Percentiles rank a stretch among this genome's conserved stretches.
Conservation (phyloP, 2,113 vertebrate species). For the Ovibos moschatus region DNA sequence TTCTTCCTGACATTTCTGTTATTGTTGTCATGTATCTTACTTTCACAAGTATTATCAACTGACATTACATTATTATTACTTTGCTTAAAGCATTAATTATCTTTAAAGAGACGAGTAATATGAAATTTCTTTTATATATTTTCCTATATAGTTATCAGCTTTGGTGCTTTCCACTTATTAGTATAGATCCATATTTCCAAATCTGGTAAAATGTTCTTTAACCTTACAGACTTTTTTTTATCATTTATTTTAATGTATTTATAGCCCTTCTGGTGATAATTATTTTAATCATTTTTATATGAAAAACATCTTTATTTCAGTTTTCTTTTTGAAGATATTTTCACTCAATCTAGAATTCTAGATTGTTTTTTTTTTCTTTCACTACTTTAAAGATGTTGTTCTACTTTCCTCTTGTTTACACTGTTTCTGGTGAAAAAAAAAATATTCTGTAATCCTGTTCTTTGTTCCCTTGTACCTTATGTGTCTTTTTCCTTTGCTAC, state of each 20-base stretch:
- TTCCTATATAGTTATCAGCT: neutral
- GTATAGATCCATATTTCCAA: neutral
- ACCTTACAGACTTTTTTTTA: neutral
- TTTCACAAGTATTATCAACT: neutral
- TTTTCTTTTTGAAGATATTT: neutral
- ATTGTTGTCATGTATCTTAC: neutral
- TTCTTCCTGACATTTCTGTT: neutral
- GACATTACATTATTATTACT: neutral
- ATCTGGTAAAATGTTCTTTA: neutral
- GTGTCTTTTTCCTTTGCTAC: neutral
- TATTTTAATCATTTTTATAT: neutral
- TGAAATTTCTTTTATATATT: neutral
- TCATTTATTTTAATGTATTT: neutral
- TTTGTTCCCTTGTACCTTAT: neutral
- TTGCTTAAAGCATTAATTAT: neutral
- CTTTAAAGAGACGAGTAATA: neutral
- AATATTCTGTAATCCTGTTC: neutral
- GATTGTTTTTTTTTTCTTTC: neutral
- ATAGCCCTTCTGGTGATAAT: neutral
- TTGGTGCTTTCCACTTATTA: neutral
- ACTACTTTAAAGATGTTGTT: neutral
- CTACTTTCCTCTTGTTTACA: neutral
- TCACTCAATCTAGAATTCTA: neutral
- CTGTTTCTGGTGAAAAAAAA: neutral
- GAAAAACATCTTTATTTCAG: neutral